Base-by-base conservation (phyloP, 2,888 invertebrate genomes). In the Tricholauxania praeusta region DNA sequence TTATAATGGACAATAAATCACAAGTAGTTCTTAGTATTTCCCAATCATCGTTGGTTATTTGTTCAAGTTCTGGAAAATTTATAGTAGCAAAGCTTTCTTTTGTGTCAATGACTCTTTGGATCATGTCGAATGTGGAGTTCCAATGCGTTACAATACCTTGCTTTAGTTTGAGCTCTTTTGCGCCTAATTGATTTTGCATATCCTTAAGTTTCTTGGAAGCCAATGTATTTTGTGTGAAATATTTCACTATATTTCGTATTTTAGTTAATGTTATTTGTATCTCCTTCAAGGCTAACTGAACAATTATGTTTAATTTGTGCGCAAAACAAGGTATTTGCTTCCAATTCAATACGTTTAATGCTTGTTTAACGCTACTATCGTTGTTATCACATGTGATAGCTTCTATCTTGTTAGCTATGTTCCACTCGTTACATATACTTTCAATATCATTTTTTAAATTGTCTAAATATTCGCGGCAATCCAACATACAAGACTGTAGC, bases 241-340 rank as follows among this genome's bases (percentile, higher is more conserved):
- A 28, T 15, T 57, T 28, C 12, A 57, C 22, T 28, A 57, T 19
- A 4, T 14, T 57, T 57, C 28, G 28, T 2, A 57, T 19, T 57
- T 57, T 28, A 12, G 57, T 57, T 28, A 28, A 19, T 57, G 57
- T 19, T 28, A 3, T 5, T 28, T 57, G 5, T 57, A 57, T 12
- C 28, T 57, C 57, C 10, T 10, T 19, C 28, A 57, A 57, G 57
- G 57, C 57, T 28, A 28, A 57, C 19, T 57, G 22, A 6, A 57
- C 57, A 5, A 28, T 57, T 3, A 19, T 6, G 15, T 57, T 55
- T 22, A 57, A 28, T 15, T 12, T 57, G 3, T 57, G 57, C 14
- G 57, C 57, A 57, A 57, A 57, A 57, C 28, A 57, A 14, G 57
- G 57, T 8, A 57, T 57, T 28, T 57, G 57, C 28, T 55, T 19